These are phyloP conservation scores for Papilio polyxenes DNA, from an alignment of 1,140 invertebrate species.

Conservation along the genomic window DNA sequence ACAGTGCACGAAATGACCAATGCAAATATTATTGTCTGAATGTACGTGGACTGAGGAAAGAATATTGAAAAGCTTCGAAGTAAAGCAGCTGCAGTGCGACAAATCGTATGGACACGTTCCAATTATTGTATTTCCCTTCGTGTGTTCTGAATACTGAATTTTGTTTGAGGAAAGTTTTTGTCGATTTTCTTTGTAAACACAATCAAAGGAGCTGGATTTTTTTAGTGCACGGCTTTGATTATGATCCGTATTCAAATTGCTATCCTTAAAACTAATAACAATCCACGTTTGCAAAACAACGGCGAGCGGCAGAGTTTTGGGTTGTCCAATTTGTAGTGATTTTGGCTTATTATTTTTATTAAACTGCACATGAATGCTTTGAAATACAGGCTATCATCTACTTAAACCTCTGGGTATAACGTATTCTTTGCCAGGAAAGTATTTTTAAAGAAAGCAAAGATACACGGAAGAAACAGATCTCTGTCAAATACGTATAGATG, in stretches of 20 bases:
- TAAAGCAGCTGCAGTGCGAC: conserved; percentile 63
- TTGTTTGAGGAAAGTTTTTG: conserved; percentile 57
- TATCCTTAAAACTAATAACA: neutral
- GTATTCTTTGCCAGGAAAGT: no score
- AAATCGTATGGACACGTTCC: conserved; percentile 71
- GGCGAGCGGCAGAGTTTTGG: neutral
- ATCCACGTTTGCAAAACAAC: neutral
- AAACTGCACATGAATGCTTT: no score
- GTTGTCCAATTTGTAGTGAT: neutral
- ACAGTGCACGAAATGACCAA: conserved; percentile 46
- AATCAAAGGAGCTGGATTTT: conserved; percentile 46
- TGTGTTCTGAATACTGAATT: conserved; percentile 63
- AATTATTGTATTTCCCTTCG: conserved; percentile 71
- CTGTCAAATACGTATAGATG: no score
- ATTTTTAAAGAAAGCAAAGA: no score
- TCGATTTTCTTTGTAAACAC: conserved; percentile 52
- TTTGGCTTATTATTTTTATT: neutral
- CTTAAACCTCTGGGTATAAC: no score
- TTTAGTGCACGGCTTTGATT: conserved; percentile 14
- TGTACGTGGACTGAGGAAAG: conserved; percentile 46
- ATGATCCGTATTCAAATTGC: neutral
- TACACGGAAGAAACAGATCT: no score
- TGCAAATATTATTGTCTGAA: conserved; percentile 48
- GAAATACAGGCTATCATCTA: no score
- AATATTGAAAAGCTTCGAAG: conserved; percentile 62